A percentile compares a stretch with the other conserved stretches of the same genome.
phyloP scores from a whole-genome alignment of 2,113 vertebrate species.

The Anolis carolinensis region DNA sequence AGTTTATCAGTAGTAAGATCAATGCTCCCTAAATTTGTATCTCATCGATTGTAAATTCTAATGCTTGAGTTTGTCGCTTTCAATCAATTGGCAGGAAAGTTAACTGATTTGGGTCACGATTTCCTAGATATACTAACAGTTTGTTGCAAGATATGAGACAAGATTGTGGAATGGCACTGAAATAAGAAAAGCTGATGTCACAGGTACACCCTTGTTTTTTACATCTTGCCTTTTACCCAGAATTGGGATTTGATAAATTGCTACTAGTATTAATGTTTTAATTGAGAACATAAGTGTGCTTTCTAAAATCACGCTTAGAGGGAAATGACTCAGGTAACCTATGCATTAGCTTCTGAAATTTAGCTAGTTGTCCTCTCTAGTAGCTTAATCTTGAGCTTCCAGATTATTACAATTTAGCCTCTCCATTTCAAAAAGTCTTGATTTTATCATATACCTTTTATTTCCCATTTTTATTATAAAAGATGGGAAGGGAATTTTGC shows the following conservation, averaged over 20 bases:
- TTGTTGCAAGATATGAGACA: no score
- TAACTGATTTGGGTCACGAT: background rate
- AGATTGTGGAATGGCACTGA: background rate
- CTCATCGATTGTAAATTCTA: no score
- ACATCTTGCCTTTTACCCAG: no score
- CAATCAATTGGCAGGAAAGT: no score
- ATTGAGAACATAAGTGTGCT: background rate
- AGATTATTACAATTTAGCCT: background rate
- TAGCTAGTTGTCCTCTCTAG: background rate
- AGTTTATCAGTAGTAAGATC: no score
- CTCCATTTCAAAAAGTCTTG: background rate
- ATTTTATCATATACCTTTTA: background rate
- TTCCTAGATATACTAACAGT: background rate
- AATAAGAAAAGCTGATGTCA: background rate
- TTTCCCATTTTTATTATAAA: background rate
- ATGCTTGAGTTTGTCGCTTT: no score
- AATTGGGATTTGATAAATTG: no score
- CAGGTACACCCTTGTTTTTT: background rate
- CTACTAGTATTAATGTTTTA: background rate
- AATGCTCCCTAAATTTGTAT: no score
- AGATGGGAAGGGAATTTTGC: background rate
- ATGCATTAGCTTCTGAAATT: background rate
- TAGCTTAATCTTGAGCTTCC: background rate
- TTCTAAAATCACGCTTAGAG: background rate
- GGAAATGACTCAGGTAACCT: background rate